These are phyloP conservation scores for Heliothis subflexa DNA, from an alignment of 1,140 invertebrate species.

Conservation along the genomic window DNA sequence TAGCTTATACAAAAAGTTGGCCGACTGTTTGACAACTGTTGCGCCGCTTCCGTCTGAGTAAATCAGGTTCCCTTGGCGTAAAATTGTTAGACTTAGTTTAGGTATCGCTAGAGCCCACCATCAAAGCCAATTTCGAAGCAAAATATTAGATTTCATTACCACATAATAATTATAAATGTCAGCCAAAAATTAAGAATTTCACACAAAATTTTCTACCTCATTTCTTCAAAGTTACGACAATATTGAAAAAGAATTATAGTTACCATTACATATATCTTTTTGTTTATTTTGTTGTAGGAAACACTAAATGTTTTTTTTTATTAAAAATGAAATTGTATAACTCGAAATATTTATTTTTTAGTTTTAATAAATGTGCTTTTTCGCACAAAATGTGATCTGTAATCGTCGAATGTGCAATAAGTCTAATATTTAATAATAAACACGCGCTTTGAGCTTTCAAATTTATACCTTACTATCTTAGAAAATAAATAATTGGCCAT, in stretches of 20 bases:
- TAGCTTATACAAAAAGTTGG: constrained; percentile 42
- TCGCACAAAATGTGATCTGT: constrained; percentile 50
- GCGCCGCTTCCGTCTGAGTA: constrained; percentile 54
- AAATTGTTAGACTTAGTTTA: constrained; percentile 74
- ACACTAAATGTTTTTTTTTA: constrained; percentile 31
- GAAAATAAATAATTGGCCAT: constrained; percentile 49
- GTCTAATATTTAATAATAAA: constrained; percentile 45
- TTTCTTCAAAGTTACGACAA: constrained; percentile 45
- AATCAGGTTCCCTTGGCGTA: constrained; percentile 59
- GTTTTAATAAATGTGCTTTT: constrained; percentile 46
- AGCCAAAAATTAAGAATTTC: constrained; percentile 52
- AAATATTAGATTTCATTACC: constrained; percentile 48
- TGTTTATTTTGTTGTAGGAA: constrained; percentile 32
- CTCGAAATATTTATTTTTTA: constrained; percentile 49
- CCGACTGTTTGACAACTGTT: constrained; percentile 23
- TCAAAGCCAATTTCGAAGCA: constrained; percentile 50
- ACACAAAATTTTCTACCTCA: constrained; percentile 50
- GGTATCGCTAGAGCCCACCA: constrained; percentile 79
- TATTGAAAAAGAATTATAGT: constrained; percentile 36
- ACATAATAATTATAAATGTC: constrained; percentile 29
- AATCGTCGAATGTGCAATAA: constrained; percentile 50
- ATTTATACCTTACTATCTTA: constrained; percentile 49
- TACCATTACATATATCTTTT: constrained; percentile 42
- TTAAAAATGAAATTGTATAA: constrained; percentile 39
- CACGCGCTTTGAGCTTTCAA: constrained; percentile 50